These are phyloP conservation scores for Hemiscyllium ocellatum DNA, from an alignment of 2,113 vertebrate genomes.

Conservation along the genomic window DNA sequence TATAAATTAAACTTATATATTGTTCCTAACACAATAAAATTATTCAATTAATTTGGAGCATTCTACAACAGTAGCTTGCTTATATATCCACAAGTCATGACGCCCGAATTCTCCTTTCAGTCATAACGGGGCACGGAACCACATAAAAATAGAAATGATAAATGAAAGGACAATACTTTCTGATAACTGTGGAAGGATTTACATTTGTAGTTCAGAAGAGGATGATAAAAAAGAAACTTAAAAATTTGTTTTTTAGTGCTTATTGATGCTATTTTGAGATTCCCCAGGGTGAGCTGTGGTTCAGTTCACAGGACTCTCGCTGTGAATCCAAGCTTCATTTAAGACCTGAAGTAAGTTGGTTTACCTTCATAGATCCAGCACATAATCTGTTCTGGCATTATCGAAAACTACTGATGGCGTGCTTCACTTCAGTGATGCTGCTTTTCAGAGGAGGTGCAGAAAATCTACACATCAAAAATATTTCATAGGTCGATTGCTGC, in stretches of 20 bases:
- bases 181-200: not conserved
- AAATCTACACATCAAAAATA: not conserved
- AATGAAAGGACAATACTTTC: not conserved
- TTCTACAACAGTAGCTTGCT: not conserved
- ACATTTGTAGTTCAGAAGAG: not conserved
- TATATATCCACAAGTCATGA: not conserved
- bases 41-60: not conserved
- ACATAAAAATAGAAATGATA: not conserved
- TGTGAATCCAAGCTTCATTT: not conserved
- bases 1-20: no score
- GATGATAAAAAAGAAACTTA: not conserved
- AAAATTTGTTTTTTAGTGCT: not conserved
- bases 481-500: not conserved
- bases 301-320: not conserved
- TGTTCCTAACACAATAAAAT: not conserved
- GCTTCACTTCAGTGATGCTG: not conserved
- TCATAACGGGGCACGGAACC: not conserved
- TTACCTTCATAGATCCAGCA: not conserved
- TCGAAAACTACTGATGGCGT: not conserved
- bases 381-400: not conserved
- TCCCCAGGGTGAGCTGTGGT: not conserved
- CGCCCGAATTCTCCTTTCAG: not conserved
- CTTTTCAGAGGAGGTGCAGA: not conserved
- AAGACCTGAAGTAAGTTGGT: not conserved
- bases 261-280: not conserved